These are phyloP conservation scores for Oreochromis tanganicae DNA, from an alignment of 2,113 vertebrate genomes.

Conservation along the genomic window DNA sequence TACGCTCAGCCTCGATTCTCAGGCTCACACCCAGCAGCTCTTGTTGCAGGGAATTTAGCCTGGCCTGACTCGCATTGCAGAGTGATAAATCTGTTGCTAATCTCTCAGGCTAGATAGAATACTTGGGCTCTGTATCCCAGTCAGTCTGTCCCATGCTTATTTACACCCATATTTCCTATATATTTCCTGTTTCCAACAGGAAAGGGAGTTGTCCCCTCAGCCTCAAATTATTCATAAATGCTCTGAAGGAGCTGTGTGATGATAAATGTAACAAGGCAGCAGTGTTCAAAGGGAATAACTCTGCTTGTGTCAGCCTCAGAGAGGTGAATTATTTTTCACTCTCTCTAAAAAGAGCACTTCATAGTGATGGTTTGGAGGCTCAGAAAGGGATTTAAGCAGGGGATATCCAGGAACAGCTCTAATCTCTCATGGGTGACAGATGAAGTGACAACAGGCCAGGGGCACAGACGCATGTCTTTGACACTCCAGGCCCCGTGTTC, in stretches of 20 bases:
- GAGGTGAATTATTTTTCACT: slow-evolving; percentile 6
- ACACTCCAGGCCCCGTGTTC: slow-evolving; percentile 33
- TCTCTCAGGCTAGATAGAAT: slow-evolving; percentile 63
- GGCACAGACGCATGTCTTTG: slow-evolving; percentile 52
- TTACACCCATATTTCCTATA: slow-evolving; percentile 55
- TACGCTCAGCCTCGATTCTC: slow-evolving; percentile 32
- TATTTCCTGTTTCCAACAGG: slow-evolving; percentile 49
- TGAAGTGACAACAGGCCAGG: slow-evolving; percentile 60
- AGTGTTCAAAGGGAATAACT: neutral
- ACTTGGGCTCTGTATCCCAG: slow-evolving; percentile 49
- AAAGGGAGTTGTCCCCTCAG: slow-evolving; percentile 42
- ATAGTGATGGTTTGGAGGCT: neutral
- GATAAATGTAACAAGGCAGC: neutral
- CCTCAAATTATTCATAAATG: slow-evolving; percentile 12
- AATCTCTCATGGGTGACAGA: slow-evolving; percentile 56
- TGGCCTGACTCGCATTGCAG: slow-evolving; percentile 61
- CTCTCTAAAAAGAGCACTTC: neutral
- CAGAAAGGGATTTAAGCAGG: slow-evolving; percentile 5
- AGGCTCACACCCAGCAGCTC: slow-evolving; percentile 55
- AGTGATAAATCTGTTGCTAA: slow-evolving; percentile 74
- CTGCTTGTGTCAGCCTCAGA: neutral
- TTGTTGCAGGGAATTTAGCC: slow-evolving; percentile 52
- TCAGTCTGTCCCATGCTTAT: slow-evolving; percentile 48
- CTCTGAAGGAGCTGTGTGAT: slow-evolving; percentile 5
- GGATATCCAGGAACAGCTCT: slow-evolving; percentile 42